These are phyloP conservation scores for Leucophenga varia DNA, from an alignment of 1,140 invertebrate genomes.

Conservation along the genomic window DNA sequence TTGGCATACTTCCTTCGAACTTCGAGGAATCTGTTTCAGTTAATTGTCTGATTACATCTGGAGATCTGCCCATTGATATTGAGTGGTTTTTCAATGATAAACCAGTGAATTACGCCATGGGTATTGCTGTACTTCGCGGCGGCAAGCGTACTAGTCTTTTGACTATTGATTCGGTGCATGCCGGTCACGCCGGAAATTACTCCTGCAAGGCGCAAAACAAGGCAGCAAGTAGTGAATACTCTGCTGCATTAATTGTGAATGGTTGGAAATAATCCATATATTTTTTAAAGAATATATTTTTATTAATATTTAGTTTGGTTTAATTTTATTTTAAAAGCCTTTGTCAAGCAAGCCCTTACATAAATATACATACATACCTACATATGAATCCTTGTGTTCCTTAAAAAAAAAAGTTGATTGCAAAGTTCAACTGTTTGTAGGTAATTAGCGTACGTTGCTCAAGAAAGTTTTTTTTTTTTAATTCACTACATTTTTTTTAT, in stretches of 20 bases:
- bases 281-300: neutral
- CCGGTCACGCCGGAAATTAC: constrained; percentile 69
- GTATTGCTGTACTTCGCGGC: constrained; percentile 51
- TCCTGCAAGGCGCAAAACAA: constrained; percentile 73
- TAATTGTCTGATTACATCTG: constrained; percentile 80
- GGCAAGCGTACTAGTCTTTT: constrained; percentile 66
- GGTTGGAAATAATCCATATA: constrained; percentile 59
- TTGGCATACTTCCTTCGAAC: constrained; percentile 65
- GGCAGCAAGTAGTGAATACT: constrained; percentile 70
- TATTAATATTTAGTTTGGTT: constrained; percentile 13
- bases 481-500: neutral
- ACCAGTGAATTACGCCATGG: constrained; percentile 33
- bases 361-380: too few species aligned
- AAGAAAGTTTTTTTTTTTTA: too few species aligned
- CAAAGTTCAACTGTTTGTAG: too few species aligned
- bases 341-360: neutral
- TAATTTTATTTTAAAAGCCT: constrained; percentile 9
- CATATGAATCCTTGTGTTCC: too few species aligned
- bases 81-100: constrained; percentile 74
- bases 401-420: too few species aligned
- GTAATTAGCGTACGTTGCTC: too few species aligned
- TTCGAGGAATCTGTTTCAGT: constrained; percentile 72
- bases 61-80: constrained; percentile 79
- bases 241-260: constrained; percentile 71
- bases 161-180: constrained; percentile 72